These are phyloP conservation scores for Girardinus metallicus DNA, from an alignment of 2,797 vertebrate species.

Conservation along the genomic window DNA sequence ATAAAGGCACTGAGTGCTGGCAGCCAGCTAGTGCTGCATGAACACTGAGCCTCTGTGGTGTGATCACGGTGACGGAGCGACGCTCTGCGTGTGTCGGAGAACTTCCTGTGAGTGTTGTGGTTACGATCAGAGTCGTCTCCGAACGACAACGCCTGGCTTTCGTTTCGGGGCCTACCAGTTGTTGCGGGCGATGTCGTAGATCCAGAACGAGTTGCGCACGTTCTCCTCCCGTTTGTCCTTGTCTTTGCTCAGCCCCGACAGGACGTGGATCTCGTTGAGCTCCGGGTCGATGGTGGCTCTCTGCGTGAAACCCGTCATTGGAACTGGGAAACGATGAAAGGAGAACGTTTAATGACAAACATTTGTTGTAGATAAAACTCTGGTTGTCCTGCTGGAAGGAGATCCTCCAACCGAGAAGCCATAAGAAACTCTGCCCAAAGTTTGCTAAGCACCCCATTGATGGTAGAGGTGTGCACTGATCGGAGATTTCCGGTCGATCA, in stretches of 20 bases:
- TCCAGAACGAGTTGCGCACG: slow-evolving; percentile 99
- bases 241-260: slow-evolving; percentile 98
- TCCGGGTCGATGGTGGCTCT: slow-evolving; percentile 98
- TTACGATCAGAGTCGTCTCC: slow-evolving; percentile 12
- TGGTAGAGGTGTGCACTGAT: too few relatives aligned
- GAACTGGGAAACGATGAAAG: slow-evolving; percentile 79
- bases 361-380: neutral
- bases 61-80: slow-evolving; percentile 19
- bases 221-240: slow-evolving; percentile 99
- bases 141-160: neutral
- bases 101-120: slow-evolving; percentile 34
- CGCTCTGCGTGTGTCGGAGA: slow-evolving; percentile 19
- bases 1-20: neutral
- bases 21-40: slow-evolving; percentile 1
- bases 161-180: slow-evolving; percentile 86
- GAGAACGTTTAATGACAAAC: neutral
- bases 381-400: neutral
- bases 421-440: too few relatives aligned
- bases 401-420: neutral
- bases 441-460: too few relatives aligned
- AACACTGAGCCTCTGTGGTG: slow-evolving; percentile 31
- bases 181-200: slow-evolving; percentile 98
- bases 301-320: slow-evolving; percentile 99
- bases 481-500: too few relatives aligned
- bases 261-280: slow-evolving; percentile 97